Conservation (phyloP, 2,888 invertebrate genomes). For the Seira sanloemensis region DNA sequence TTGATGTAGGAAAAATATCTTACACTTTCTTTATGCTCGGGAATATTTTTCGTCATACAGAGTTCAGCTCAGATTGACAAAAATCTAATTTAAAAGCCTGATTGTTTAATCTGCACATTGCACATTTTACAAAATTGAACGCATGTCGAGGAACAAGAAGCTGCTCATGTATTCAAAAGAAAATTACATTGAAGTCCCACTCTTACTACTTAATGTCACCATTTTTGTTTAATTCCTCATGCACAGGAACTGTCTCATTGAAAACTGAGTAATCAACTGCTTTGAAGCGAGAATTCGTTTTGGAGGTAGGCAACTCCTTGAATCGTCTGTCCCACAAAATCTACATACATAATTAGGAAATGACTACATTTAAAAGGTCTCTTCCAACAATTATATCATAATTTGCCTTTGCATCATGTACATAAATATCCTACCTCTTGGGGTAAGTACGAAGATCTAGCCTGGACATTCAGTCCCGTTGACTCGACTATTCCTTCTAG, state of each 20-base stretch:
- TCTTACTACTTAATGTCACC: no score
- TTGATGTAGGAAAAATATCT: no score
- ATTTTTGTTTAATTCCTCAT: no score
- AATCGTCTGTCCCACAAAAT: conserved; percentile 70
- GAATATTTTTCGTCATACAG: no score
- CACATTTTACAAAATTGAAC: no score
- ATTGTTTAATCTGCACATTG: no score
- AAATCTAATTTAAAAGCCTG: no score
- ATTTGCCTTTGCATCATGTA: neutral
- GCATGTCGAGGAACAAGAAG: no score
- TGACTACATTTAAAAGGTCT: neutral
- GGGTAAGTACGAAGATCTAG: conserved; percentile 87
- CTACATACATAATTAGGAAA: conserved; percentile 34
- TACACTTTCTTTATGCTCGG: no score
- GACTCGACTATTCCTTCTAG: conserved; percentile 91
- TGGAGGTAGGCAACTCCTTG: conserved; percentile 57
- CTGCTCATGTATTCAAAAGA: no score
- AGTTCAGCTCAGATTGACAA: no score
- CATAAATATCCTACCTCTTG: conserved; percentile 67
- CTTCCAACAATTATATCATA: neutral
- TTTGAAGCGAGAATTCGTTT: conserved; percentile 53
- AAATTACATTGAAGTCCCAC: no score
- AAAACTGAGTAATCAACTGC: conserved; percentile 68
- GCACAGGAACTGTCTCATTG: conserved; percentile 56
- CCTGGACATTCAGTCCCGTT: conserved; percentile 89